phyloP scores from a whole-genome alignment of 2,797 vertebrate species.

The Triplophysa bombifrons region DNA sequence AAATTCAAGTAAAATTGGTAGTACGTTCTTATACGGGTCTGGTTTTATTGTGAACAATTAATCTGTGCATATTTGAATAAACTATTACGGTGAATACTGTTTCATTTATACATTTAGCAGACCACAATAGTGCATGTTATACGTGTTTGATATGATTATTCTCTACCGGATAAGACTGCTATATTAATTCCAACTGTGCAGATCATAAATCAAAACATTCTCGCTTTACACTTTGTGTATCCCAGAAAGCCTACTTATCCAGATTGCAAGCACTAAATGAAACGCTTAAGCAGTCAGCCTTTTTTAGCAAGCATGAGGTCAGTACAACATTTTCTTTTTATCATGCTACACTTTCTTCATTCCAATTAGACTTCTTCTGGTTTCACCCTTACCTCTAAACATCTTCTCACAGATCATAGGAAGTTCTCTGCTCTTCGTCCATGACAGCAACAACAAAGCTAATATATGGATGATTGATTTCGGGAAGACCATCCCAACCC shows the following conservation, averaged over 20 bases:
- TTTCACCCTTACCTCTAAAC: neutral
- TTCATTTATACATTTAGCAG: no score
- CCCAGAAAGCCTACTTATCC: slow-evolving; percentile 73
- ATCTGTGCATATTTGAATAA: neutral
- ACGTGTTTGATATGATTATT: neutral
- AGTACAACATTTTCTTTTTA: neutral
- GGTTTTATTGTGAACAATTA: neutral
- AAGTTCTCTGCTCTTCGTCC: slow-evolving; percentile 90
- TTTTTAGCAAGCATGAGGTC: slow-evolving; percentile 79
- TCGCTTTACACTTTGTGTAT: slow-evolving; percentile 8
- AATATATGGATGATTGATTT: slow-evolving; percentile 96
- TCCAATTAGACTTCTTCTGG: neutral
- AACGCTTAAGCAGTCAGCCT: slow-evolving; percentile 68
- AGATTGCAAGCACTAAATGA: slow-evolving; percentile 72
- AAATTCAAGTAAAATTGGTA: neutral
- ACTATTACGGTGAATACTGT: neutral
- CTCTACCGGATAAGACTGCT: neutral
- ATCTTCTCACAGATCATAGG: slow-evolving; percentile 81
- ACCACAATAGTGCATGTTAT: no score
- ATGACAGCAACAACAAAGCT: slow-evolving; percentile 80
- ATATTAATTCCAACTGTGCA: neutral
- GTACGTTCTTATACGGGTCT: neutral
- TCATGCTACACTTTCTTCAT: no score
- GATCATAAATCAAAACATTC: slow-evolving; percentile 6
- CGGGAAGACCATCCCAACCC: slow-evolving; percentile 81